Conservation (phyloP, 2,113 vertebrate species). For the Rhinogobius similis region DNA sequence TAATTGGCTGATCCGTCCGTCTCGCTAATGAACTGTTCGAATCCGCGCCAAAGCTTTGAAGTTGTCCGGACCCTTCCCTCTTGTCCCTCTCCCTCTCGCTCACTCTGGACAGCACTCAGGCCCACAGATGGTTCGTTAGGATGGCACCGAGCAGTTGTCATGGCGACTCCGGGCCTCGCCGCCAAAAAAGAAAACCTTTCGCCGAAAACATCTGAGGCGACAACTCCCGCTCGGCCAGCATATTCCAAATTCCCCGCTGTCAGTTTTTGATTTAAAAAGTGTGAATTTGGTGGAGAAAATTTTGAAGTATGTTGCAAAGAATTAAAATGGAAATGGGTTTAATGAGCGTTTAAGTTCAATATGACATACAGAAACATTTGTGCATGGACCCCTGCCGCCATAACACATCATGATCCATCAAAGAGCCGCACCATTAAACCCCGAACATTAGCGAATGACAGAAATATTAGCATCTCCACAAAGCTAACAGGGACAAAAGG, state of each 20-base stretch:
- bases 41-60: background rate
- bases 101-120: conserved; percentile 58
- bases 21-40: background rate
- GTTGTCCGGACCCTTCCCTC: conserved; percentile 24
- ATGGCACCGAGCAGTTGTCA: conserved; percentile 57
- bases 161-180: conserved; percentile 39
- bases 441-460: background rate
- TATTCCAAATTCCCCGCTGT: background rate
- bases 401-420: conserved; percentile 26
- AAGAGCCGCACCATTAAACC: conserved; percentile 2
- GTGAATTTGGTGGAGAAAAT: fast-evolving
- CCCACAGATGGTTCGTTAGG: conserved; percentile 70
- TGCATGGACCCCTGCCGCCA: conserved; percentile 14
- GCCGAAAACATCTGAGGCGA: conserved; percentile 40
- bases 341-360: conserved; percentile 6
- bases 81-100: conserved; percentile 6
- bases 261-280: background rate
- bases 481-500: background rate
- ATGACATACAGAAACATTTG: conserved; percentile 1
- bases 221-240: conserved; percentile 13
- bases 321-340: background rate
- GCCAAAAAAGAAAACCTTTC: conserved; percentile 42
- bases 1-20: background rate
- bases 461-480: background rate
- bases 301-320: background rate